Conservation (phyloP, 2,888 invertebrate genomes). For the Electrophaes corylata region DNA sequence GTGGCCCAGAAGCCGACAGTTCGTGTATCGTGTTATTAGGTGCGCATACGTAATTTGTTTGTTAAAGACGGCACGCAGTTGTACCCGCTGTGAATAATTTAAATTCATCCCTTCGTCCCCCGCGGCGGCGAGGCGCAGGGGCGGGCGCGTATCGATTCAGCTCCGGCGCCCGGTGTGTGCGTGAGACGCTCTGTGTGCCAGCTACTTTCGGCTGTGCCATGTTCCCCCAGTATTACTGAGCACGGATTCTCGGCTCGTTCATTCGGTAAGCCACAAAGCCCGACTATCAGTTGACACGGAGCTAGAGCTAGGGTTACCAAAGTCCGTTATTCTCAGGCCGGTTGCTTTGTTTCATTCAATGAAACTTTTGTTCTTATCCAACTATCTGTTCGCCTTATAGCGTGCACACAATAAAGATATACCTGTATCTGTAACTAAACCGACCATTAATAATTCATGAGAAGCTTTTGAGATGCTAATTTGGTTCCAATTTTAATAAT, state of each 20-base stretch:
- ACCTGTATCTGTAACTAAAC: conserved; percentile 44
- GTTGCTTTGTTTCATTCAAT: conserved; percentile 17
- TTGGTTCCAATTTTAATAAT: conserved; percentile 63
- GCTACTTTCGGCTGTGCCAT: conserved; percentile 63
- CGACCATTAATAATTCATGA: conserved; percentile 60
- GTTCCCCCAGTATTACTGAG: conserved; percentile 67
- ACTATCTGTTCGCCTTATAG: conserved; percentile 27
- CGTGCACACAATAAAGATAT: conserved; percentile 51
- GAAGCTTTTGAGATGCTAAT: conserved; percentile 63
- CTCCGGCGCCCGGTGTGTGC: conserved; percentile 47
- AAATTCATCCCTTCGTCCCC: conserved; percentile 74
- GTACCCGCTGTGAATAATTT: conserved; percentile 83
- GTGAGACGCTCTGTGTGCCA: conserved; percentile 49
- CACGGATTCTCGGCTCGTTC: conserved; percentile 70
- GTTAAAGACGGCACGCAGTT: conserved; percentile 83
- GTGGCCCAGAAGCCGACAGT: conserved; percentile 69
- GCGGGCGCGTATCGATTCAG: conserved; percentile 69
- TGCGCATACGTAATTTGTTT: conserved; percentile 83
- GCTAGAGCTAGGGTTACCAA: conserved; percentile 56
- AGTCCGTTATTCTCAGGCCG: conserved; percentile 24
- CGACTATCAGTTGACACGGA: conserved; percentile 65
- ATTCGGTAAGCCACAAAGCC: conserved; percentile 71
- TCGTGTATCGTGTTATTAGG: conserved; percentile 79
- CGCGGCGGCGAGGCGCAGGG: conserved; percentile 55
- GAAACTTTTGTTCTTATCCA: conserved; percentile 17